These are phyloP conservation scores for Hyposmocoma kahamanoa DNA, from an alignment of 1,140 invertebrate genomes.

Conservation along the genomic window DNA sequence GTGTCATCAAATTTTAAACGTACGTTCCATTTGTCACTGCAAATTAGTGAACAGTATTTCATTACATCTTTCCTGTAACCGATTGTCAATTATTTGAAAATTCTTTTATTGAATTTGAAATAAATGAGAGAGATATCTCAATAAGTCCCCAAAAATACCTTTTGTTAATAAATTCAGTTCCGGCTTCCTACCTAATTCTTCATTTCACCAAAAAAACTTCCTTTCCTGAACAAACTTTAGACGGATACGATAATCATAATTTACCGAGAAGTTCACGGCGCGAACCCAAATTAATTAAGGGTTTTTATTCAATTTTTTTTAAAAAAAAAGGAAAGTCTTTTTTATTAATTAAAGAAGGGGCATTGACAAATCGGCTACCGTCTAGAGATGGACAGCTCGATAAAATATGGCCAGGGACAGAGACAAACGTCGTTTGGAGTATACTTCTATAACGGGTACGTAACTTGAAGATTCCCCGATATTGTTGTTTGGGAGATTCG, in stretches of 20 bases:
- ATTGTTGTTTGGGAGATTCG: slow-evolving; percentile 42
- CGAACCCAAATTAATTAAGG: slow-evolving; percentile 57
- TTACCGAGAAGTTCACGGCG: slow-evolving; percentile 45
- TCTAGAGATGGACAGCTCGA: slow-evolving; percentile 49
- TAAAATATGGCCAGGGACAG: slow-evolving; percentile 21
- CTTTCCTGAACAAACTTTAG: slow-evolving; percentile 33
- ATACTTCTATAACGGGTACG: slow-evolving; percentile 25
- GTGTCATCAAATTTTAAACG: too few species aligned
- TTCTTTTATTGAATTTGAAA: too few species aligned
- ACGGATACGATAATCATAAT: slow-evolving; percentile 52
- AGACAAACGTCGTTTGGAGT: slow-evolving; percentile 23
- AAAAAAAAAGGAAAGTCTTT: slow-evolving; percentile 31
- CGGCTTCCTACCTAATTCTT: too few species aligned
- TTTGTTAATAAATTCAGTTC: too few species aligned
- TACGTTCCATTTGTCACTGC: too few species aligned
- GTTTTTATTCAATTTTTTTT: slow-evolving; percentile 51
- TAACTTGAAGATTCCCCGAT: slow-evolving; percentile 30
- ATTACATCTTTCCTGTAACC: too few species aligned
- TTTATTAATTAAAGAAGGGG: slow-evolving; percentile 65
- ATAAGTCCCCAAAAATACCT: too few species aligned
- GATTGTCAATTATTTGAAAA: too few species aligned
- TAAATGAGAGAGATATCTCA: too few species aligned
- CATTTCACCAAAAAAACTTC: too few species aligned
- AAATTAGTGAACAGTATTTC: too few species aligned
- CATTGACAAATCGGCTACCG: slow-evolving; percentile 68